These are phyloP conservation scores for Chrysemys picta DNA, from an alignment of 2,113 vertebrate genomes.

Conservation along the genomic window DNA sequence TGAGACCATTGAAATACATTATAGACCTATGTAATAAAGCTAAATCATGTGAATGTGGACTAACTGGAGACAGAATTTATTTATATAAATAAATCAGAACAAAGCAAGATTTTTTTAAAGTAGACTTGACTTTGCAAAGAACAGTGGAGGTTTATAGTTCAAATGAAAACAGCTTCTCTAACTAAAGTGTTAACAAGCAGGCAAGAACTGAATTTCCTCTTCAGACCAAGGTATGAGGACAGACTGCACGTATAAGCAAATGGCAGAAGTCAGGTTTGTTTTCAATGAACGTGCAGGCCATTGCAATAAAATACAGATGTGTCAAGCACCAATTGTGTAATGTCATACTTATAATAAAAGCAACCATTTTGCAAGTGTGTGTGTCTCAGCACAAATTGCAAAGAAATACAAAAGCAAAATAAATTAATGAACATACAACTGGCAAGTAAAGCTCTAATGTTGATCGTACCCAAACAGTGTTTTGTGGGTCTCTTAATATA, in stretches of 20 bases:
- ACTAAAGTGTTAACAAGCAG: background rate
- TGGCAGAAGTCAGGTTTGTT: background rate
- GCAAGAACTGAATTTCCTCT: fast-evolving
- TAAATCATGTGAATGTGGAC: background rate
- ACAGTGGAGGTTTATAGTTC: background rate
- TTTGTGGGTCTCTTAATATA: background rate
- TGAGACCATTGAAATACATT: background rate
- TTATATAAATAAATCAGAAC: background rate
- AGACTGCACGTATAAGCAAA: background rate
- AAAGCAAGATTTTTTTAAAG: background rate
- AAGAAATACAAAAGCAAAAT: background rate
- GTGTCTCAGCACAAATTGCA: background rate
- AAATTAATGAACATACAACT: background rate
- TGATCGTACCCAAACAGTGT: background rate
- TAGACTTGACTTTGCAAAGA: background rate
- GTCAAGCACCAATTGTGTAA: background rate
- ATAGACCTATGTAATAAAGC: constrained; percentile 4
- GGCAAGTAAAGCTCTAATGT: background rate
- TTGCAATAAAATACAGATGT: background rate
- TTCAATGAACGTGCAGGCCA: background rate
- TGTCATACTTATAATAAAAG: background rate
- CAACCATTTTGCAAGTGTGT: background rate
- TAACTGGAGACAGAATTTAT: constrained; percentile 7
- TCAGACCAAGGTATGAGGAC: background rate
- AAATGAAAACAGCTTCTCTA: background rate